Conservation (phyloP, 2,113 vertebrate genomes). For the Lamprologus sp. region DNA sequence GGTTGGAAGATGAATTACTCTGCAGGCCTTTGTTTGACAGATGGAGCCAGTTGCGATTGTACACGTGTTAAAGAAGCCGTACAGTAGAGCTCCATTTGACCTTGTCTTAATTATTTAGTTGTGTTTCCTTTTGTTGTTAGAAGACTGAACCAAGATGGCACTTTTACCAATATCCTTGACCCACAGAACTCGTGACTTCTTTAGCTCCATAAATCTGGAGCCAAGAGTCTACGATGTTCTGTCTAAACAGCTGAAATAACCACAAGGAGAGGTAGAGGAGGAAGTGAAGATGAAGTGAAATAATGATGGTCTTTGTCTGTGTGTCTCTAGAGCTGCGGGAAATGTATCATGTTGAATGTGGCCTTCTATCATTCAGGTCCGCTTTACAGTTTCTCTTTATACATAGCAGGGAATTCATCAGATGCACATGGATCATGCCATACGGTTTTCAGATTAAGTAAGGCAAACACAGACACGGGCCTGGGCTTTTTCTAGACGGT, state of each 20-base stretch:
- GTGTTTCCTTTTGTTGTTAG: constrained; percentile 31
- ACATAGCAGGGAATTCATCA: constrained; percentile 25
- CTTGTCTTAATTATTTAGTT: constrained; percentile 46
- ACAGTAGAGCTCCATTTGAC: constrained; percentile 36
- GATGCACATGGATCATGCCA: neutral
- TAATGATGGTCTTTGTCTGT: constrained; percentile 43
- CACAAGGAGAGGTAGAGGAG: constrained; percentile 12
- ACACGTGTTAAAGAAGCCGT: constrained; percentile 35
- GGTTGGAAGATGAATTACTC: constrained; percentile 53
- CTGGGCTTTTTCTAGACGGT: constrained; percentile 26
- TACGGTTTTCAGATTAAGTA: constrained; percentile 49
- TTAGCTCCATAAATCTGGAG: constrained; percentile 45
- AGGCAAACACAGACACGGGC: constrained; percentile 11
- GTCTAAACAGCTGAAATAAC: constrained; percentile 42
- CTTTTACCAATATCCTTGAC: constrained; percentile 22
- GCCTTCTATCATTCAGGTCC: constrained; percentile 3
- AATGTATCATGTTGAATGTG: constrained; percentile 25
- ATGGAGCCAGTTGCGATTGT: constrained; percentile 31
- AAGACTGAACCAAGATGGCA: constrained; percentile 28
- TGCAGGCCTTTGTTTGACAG: constrained; percentile 65
- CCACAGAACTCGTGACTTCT: constrained; percentile 9
- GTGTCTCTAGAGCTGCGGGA: neutral
- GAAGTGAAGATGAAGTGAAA: constrained; percentile 18
- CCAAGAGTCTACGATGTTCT: constrained; percentile 6
- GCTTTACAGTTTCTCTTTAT: neutral